Base-by-base conservation (phyloP, 2,113 vertebrate genomes). In the Sander lucioperca region DNA sequence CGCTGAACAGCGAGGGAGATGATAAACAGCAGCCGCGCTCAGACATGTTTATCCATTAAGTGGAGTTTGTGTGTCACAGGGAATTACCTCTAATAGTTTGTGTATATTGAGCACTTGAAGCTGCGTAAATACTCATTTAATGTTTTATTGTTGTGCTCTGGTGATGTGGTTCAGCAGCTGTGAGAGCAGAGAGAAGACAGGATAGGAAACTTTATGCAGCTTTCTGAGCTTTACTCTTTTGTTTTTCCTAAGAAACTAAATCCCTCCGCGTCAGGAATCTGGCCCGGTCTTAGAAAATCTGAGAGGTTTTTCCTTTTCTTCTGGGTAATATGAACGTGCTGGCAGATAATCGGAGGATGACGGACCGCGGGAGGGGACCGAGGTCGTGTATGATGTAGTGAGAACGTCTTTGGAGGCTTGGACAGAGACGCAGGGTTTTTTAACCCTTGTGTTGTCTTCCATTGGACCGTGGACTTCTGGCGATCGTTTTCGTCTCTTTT, bases 31-130 rank as follows among this genome's bases (percentile, higher is more conserved):
- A 9, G 70, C 78, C 2, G 14, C 75, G 27, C 27, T 50, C 19
- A 0, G 69, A 27, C 54, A 64, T 18, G 83, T 54, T 79, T 0
- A 39, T 48, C 50, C 50, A 39, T 64, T 56, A 59, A 65, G 30
- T 33, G 71, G 5, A 30, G 19, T 27, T 33, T 33, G 50, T 25
- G 64, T 45, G 79, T 72, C 73, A 54, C 19, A n/a, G 68, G n/a
- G 56, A 77, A 69, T 80, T 47, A 67, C 56, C 62, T 18, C 0
- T 68, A 23, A 77, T 11, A 11, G 23, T 65, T 73, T 65, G 54
- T 77, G 63, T 80, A 81, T 57, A 62, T 33, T 39, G 51, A 88
- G 67, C 33, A 14, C 39, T 72, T 76, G 39, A 77, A 2, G 23
- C 43, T 27, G 27, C 8, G 36, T 71, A 71, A 81, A 70, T 16